Base-by-base conservation (phyloP, 2,113 vertebrate species). In the Nannobrachium achirus region DNA sequence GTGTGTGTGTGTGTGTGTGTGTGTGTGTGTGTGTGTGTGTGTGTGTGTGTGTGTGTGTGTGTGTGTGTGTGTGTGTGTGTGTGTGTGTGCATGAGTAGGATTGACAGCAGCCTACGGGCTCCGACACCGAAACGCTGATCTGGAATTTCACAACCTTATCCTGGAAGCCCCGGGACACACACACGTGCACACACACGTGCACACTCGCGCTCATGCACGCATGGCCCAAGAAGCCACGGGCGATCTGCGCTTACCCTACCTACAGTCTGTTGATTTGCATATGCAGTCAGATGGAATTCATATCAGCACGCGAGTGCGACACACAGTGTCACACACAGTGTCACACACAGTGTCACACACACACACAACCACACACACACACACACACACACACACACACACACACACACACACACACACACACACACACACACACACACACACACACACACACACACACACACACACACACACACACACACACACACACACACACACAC, bases 131-230 rank as follows among this genome's bases (percentile, higher is more conserved):
- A 96, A 97, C 85, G 90, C 94, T 95, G 95, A 95, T 96, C 95
- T 96, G 94, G 95, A 96, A 96, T 96, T 97, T 95, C 94, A 96
- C 95, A 95, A 96, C 95, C 95, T 96, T 96, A 96, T 96, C 96
- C 95, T 92, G 90, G 94, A 95, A 95, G 83, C 83, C 88, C 80
- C n/a, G 83, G 83, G 87, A 89, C 55, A 81, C 83, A 70, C 66
- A 61, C 75, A 75, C 61, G 64, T 41, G 63, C 58, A 49, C 48
- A 64, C 18, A 25, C 19, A 16, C 55, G 66, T 57, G 39, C 49
- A 57, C 67, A 20, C 55, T 39, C 71, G 49, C 44, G 56, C 38
- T 48, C 38, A 59, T 65, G 68, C 73, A 69, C 69, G 20, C 59
- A 66, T 51, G 68, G 57, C 62, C 69, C 70, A 71, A 63, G 81